Evolutionary conservation across 2,888 invertebrate species (phyloP), one percentile per base, ranked within the genome.

Genomic region (Oligia latruncula): DNA sequence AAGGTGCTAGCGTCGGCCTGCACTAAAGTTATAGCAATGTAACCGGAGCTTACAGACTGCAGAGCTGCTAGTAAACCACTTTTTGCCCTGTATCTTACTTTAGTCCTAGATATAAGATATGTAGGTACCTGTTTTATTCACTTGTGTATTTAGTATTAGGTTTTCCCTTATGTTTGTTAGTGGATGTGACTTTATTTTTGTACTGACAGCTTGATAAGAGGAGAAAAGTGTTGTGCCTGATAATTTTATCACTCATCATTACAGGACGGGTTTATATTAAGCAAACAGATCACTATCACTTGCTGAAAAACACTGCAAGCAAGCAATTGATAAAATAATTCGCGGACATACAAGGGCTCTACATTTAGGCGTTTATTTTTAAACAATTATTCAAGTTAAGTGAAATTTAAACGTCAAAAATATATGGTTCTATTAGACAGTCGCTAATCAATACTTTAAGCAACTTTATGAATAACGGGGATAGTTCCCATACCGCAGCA

Each of bases 11-110:
- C 87, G 87, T 81, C 77, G 58, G 75, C 52, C 74, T 81, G 87
- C 71, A 77, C 87, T 80, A 82, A 89, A 91, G 88, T 90, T 91
- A 92, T 92, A 89, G 91, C 84, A 88, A 86, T 87, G 85, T 89
- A 83, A 87, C 87, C 79, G 74, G 84, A 87, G 85, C 84, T 80
- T 78, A 87, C 87, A 87, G 43, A 76, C 85, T 85, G 70, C 79
- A 73, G 66, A 82, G 71, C 73, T 83, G 80, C 83, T 82, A 83
- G 77, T 74, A 85, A 90, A 92, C 92, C 82, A 91, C 91, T 93
- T 93, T 93, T 93, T 93, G 89, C 86, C 67, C 72, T 77, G 80
- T 81, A 83, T 85, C 85, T 80, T 86, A 80, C 80, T 82, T 78
- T 60, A 85, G 73, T 82, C 83, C 82, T 83, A 81, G 88, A 87